Evolutionary conservation across 1,140 invertebrate species (phyloP).

Genomic region (Monomorium pharaonis): DNA sequence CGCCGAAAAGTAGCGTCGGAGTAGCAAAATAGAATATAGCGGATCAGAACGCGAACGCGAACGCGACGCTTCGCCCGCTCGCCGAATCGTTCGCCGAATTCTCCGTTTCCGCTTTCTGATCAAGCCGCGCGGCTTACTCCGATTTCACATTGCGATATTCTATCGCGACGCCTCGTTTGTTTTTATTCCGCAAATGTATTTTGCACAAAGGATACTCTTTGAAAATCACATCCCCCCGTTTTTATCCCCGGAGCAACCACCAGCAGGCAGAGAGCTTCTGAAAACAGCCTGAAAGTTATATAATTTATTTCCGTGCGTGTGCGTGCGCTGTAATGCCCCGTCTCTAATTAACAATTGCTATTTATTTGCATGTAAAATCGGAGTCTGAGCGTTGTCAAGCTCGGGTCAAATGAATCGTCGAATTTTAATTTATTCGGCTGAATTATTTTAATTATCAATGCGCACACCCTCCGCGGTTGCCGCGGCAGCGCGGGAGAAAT

Average conservation of each 20-base stretch:
- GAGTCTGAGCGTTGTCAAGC: constrained; percentile 43
- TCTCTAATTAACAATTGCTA: constrained; percentile 59
- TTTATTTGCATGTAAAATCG: constrained; percentile 59
- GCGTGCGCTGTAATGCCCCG: background rate
- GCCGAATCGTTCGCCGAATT: no score
- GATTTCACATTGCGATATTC: background rate
- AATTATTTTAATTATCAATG: constrained; percentile 57
- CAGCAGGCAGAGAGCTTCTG: no score
- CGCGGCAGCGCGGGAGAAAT: constrained; percentile 42
- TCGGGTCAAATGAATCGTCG: constrained; percentile 59
- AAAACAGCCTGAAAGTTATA: background rate
- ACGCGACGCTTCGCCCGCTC: no score
- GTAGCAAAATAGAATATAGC: background rate
- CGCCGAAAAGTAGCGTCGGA: background rate
- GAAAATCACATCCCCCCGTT: no score
- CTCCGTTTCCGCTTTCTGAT: background rate
- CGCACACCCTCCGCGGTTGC: constrained; percentile 31
- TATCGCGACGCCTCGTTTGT: background rate
- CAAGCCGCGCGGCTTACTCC: background rate
- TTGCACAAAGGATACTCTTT: background rate
- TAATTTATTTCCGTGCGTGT: constrained; percentile 28
- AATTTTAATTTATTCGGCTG: constrained; percentile 60
- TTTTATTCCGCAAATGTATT: background rate
- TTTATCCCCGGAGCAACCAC: no score
- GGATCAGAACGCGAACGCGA: no score